Evolutionary conservation across 2,797 vertebrate genomes (phyloP).

Genomic region (Avahi laniger): DNA sequence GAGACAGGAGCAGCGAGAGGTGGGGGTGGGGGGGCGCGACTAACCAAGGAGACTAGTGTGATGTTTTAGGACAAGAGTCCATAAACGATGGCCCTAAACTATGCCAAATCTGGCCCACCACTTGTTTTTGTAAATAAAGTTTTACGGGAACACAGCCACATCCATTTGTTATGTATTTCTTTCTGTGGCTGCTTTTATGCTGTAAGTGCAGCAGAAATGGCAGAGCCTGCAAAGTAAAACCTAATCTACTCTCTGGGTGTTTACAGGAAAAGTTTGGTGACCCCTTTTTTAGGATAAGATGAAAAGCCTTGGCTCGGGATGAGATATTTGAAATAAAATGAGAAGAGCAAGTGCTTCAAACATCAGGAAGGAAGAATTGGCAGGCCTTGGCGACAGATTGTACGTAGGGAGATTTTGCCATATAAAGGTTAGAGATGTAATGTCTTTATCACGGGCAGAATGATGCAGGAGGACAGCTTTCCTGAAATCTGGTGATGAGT

Average conservation of each 20-base stretch:
- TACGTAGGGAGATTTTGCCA: background rate
- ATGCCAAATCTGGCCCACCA: background rate
- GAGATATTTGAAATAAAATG: background rate
- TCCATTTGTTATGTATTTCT: background rate
- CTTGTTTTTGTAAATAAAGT: background rate
- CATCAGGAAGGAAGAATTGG: constrained; percentile 17
- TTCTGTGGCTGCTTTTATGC: background rate
- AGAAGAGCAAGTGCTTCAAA: background rate
- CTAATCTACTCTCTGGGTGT: background rate
- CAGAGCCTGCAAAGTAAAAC: background rate
- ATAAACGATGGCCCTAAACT: background rate
- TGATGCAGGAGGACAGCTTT: background rate
- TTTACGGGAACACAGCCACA: background rate
- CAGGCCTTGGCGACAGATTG: constrained; percentile 1
- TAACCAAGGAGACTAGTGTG: background rate
- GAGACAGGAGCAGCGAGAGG: background rate
- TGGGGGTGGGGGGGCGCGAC: background rate
- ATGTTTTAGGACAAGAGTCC: background rate
- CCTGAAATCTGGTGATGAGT: background rate
- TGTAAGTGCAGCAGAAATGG: rapidly evolving
- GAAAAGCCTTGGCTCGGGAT: background rate
- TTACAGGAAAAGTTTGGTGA: background rate
- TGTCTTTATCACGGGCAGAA: background rate
- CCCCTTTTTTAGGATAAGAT: background rate
- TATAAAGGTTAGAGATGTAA: background rate